Base-by-base conservation (phyloP, 2,888 invertebrate species). In the Aporophyla lueneburgensis region DNA sequence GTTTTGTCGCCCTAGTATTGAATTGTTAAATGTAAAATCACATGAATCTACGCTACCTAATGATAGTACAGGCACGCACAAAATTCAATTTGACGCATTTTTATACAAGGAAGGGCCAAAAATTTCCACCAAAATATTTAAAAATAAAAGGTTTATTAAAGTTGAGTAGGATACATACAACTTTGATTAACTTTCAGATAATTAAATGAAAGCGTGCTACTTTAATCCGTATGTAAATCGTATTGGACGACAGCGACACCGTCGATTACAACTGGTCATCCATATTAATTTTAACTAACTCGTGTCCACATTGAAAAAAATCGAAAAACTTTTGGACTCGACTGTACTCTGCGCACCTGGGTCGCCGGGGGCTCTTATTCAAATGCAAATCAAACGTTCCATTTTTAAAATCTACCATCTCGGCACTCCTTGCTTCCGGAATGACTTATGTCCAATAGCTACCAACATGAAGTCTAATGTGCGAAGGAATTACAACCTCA, bases 311-410 rank as follows among this genome's bases (percentile, higher is more conserved):
- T 85, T 80, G 88, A 89, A 91, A 91, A 89, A 91, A 88, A 89
- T 86, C 88, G 85, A 89, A 91, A 95, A 94, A 94, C 92, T 94
- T 94, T 95, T 91, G 89, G 91, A 88, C 88, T 87, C 89, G 93
- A 94, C 93, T 93, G 93, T 96, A 96, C 96, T 89, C 87, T 88
- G 94, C 93, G 95, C 96, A 96, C 96, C 96, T 96, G 96, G 96
- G 96, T 95, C 95, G 96, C 96, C 95, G 91, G 95, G 96, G 96
- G 96, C 96, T 94, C 95, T 95, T 94, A 96, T 97, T 96, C 96
- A 97, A 96, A 96, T 96, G 96, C 96, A 97, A 97, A 97, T 96
- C 96, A 96, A 96, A 96, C 95, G 96, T 96, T 96, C 96, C 96
- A 96, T 96, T 96, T 97, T 96, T 94, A 96, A 96, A 96, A 96